Evolutionary conservation across 2,797 vertebrate genomes (phyloP), one percentile per base, ranked within the genome.

Genomic region (Lacerta bilineata): DNA sequence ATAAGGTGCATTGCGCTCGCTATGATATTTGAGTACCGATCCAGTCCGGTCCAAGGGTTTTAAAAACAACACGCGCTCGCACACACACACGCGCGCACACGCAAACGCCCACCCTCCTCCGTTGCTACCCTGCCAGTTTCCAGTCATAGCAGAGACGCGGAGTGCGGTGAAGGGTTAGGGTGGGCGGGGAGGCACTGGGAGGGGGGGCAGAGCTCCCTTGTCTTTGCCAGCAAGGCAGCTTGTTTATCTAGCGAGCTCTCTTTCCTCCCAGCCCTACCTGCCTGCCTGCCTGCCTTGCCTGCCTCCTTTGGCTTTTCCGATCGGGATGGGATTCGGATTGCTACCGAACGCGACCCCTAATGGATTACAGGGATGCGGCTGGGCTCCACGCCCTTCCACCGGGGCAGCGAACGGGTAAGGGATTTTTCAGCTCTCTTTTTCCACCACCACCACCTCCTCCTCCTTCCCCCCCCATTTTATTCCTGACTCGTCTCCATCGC

Each of bases 1-100:
- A 94, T 95, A 97, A 96, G 96, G 96, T 96, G 96, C 96, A 96
- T 94, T 93, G 89, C 90, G 95, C 93, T 94, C 91, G 86, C 92
- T 90, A 90, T 87, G 91, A 94, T 88, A 95, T 93, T 93, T 89
- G 90, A 92, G 90, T 50, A 89, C 93, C 90, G 89, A 91, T 83
- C 90, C 93, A 89, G 66, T 29, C 46, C 88, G 90, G 82, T 84
- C 90, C 87, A 15, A 55, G 81, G 68, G 81, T 84, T 80, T 85
- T 61, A 76, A 86, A 90, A 87, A 55, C 86, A 72, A 78, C 64
- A 10, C 64, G 9, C 80, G 23, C 36, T 15, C 46, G 9, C 50
- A 4, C 39, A 2, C 41, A 43, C 36, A 9, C 41, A 4, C 41
- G 13, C 27, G 27, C 43, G 27, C 50, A 61, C 50, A 11, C 50